These are phyloP conservation scores for Paratilapia polleni DNA, from an alignment of 2,113 vertebrate species.

Conservation along the genomic window DNA sequence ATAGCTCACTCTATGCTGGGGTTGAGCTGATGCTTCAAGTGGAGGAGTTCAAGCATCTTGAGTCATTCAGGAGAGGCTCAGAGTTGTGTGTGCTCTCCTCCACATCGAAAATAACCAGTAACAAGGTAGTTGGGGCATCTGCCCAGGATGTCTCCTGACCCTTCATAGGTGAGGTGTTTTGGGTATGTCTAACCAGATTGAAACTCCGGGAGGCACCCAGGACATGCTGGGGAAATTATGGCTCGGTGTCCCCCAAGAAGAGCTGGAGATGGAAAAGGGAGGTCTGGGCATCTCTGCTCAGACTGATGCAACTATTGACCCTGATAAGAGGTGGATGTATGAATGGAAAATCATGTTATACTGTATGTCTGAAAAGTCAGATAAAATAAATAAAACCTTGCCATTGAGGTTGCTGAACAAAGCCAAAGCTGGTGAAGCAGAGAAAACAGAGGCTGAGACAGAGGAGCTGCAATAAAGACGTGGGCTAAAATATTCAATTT, in stretches of 20 bases:
- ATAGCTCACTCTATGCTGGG: not conserved
- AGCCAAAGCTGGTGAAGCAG: not conserved
- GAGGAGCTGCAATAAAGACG: not conserved
- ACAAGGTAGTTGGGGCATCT: not conserved
- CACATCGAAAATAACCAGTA: not conserved
- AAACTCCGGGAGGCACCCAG: not conserved
- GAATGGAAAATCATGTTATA: not conserved
- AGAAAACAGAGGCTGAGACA: not conserved
- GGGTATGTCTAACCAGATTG: not conserved
- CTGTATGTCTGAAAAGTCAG: too few species aligned
- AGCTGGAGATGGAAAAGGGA: not conserved
- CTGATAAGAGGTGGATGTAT: not conserved
- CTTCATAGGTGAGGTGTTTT: not conserved
- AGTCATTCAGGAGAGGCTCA: not conserved
- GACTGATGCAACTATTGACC: not conserved
- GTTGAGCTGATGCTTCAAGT: not conserved
- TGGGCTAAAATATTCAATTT: not conserved
- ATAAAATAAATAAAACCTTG: too few species aligned
- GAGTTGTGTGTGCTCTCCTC: not conserved
- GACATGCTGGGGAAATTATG: not conserved
- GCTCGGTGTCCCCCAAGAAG: not conserved
- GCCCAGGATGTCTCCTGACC: not conserved
- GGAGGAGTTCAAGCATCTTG: not conserved
- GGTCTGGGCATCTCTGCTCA: not conserved
- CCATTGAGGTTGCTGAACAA: not conserved